Base-by-base conservation (phyloP, 2,888 invertebrate genomes). In the Syrphus vitripennis region DNA sequence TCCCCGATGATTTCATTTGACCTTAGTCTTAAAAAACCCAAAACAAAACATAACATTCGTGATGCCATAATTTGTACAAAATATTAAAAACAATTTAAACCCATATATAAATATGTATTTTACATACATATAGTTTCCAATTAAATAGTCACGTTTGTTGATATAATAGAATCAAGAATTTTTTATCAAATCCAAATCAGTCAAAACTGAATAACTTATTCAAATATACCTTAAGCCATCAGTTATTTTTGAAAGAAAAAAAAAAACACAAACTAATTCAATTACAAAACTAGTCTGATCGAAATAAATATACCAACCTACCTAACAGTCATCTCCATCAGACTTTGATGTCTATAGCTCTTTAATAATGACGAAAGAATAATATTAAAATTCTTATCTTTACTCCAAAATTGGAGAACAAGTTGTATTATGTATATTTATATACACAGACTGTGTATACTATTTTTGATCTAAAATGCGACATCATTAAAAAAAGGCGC, bases 161-260 rank as follows among this genome's bases (percentile, higher is more conserved):
- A n/a, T n/a, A n/a, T n/a, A n/a, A 37, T 14, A 19, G 21, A 34
- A 59, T 21, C 37, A 21, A 34, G 21, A 34, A 14, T 21, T 59
- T 21, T 59, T 59, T 37, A 65, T 45, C 26, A 45, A 65, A 14
- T 19, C 14, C 26, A 42, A 40, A 63, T 63, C 63, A 42, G 40
- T 63, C 42, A n/a, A 63, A n/a, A 63, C 40, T 42, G 63, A 63
- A 63, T 63, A 63, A 63, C n/a, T 63, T 26, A 63, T 42, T 42
- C 12, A 61, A 61, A 40, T 61, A 42, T 10, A n/a, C n/a, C n/a
- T n/a, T n/a, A 40, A 4, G 5, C 2, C 3, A 7, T 3, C 34
- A 59, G 12, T 37, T 7, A 31, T 16, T 37, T n/a, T 29, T 19
- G 10, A 57, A 31, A 19, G 4, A 57, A 31, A 57, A 31, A 29